Evolutionary conservation across 2,113 vertebrate species (phyloP), one percentile per base, ranked within the genome.

Genomic region (Mellivora capensis): DNA sequence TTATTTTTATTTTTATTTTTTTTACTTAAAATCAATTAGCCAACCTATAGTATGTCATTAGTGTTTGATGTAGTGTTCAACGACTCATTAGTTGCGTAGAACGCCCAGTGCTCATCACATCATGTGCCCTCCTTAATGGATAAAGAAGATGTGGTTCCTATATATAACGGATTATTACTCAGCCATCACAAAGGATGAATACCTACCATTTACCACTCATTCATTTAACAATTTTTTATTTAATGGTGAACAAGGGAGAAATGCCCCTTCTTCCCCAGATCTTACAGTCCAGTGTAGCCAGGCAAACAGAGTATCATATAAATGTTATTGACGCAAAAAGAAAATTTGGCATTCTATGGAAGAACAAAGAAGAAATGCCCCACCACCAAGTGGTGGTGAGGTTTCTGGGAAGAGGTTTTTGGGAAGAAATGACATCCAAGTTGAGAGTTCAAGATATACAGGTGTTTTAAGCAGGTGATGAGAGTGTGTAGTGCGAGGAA

Each of bases 181-280:
- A 64, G 6, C 62, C 62, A 64, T 64, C 29, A 34, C 31, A 67
- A 67, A 34, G 62, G 31, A 67, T 34, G 31, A 67, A 67, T 67
- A 67, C 31, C 31, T 67, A 34, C 62, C 31, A 67, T 18, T 34
- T 34, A 71, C n/a, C 42, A 77, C 11, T 89, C 54, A 57, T 27
- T 93, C 76, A 90, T 57, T 83, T 17, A 90, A 89, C 39, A 91
- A 59, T 52, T 64, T 83, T 31, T 79, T 94, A 95, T 67, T 61
- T 77, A 94, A 77, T 20, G 49, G 27, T 96, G 34, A 91, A 93
- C 27, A 94, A 39, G 27, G 39, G 25, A 87, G 18, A 14, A 62
- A 61, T 3, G 4, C 9, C 29, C 59, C 72, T 93, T 49, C 59
- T 93, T 29, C 77, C 77, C 81, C 9, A n/a, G 49, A 52, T 93